Evolutionary conservation across 2,797 vertebrate species (phyloP).

Genomic region (Sparidentex hasta): DNA sequence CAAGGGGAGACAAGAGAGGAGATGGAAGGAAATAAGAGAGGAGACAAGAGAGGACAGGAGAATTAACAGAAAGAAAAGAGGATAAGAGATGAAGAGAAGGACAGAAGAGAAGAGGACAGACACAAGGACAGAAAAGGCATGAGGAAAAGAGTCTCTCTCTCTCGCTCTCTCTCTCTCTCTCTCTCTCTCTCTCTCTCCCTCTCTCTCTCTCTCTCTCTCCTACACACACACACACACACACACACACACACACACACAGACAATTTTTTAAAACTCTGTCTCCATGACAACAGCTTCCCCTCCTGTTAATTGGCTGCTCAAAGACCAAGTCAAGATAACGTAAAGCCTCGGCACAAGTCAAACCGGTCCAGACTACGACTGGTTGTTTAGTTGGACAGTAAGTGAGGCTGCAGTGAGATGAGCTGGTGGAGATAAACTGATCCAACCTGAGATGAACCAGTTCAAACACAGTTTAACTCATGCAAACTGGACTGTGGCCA

Average conservation of each 20-base stretch:
- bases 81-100: background rate
- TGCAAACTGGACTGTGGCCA: too few relatives aligned
- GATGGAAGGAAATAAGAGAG: too few relatives aligned
- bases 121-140: background rate
- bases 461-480: too few relatives aligned
- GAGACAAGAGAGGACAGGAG: background rate
- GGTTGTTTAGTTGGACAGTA: too few relatives aligned
- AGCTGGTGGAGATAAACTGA: too few relatives aligned
- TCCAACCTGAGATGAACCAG: background rate
- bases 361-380: background rate
- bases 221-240: constrained; percentile 2
- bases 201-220: background rate
- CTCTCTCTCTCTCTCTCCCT: background rate
- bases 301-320: background rate
- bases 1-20: too few relatives aligned
- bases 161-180: too few relatives aligned
- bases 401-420: too few relatives aligned
- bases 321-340: too few relatives aligned
- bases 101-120: background rate
- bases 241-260: constrained; percentile 12
- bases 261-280: constrained; percentile 16
- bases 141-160: background rate
- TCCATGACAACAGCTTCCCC: constrained; percentile 35
- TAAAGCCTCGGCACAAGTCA: background rate
- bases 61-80: too few relatives aligned